A percentile compares a stretch with the other conserved stretches of the same genome.
Evolutionary conservation across 2,888 invertebrate genomes (phyloP).

Genomic region (Crematogaster levior): DNA sequence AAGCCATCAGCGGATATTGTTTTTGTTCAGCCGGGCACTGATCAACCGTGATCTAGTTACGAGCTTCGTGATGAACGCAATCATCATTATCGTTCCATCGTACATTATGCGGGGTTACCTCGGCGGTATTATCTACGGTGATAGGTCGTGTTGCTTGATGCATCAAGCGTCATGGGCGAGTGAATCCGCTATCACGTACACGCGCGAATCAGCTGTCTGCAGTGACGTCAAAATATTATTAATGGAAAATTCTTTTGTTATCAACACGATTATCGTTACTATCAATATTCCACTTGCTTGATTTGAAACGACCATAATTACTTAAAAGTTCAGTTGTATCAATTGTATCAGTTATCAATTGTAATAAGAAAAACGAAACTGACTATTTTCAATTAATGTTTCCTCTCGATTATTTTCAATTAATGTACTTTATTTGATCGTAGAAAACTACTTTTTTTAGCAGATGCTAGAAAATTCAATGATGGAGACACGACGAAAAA

Average conservation of each 20-base stretch:
- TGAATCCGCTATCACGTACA: conserved; percentile 34
- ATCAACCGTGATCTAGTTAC: conserved; percentile 68
- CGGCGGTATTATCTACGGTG: conserved; percentile 63
- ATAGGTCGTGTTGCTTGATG: conserved; percentile 64
- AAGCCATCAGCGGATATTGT: conserved; percentile 53
- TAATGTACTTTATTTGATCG: neutral
- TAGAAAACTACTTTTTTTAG: neutral
- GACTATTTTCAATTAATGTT: conserved; percentile 5
- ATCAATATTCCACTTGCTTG: conserved; percentile 3
- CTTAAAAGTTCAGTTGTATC: neutral
- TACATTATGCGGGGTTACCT: conserved; percentile 68
- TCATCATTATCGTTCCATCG: conserved; percentile 75
- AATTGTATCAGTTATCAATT: too few species aligned
- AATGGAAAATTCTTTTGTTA: conserved; percentile 43
- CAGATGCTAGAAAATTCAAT: neutral
- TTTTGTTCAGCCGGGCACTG: conserved; percentile 49
- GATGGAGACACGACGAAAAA: neutral
- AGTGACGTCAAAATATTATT: conserved; percentile 33
- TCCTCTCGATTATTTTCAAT: neutral
- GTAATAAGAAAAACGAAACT: neutral
- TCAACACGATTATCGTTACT: neutral
- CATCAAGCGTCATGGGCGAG: conserved; percentile 54
- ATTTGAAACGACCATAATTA: neutral
- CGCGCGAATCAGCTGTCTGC: conserved; percentile 32
- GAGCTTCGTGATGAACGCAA: conserved; percentile 74